A percentile compares a stretch with the other conserved stretches of the same genome.
These are phyloP conservation scores for Pelodiscus sinensis DNA, from an alignment of 2,113 vertebrate genomes.

Conservation along the genomic window DNA sequence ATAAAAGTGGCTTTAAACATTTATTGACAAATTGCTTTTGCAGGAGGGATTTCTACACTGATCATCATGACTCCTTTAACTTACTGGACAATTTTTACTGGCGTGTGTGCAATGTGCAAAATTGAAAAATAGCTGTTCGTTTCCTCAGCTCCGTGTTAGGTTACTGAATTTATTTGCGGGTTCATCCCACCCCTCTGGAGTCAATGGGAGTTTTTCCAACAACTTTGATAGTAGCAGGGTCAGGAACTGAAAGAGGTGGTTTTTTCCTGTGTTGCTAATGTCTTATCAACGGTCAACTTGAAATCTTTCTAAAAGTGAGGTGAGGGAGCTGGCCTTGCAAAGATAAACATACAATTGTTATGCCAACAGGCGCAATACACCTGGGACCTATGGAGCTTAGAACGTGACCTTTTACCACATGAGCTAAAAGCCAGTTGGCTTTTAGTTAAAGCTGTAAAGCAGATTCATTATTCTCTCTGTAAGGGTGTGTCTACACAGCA, in stretches of 20 bases:
- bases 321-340: accelerated
- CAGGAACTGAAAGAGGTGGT: neutral
- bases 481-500: too few relatives aligned
- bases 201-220: neutral
- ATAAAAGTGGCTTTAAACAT: neutral
- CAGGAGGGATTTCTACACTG: neutral
- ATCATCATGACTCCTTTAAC: neutral
- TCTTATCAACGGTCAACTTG: neutral
- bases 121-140: neutral
- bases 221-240: neutral
- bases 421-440: too few relatives aligned
- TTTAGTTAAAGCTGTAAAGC: too few relatives aligned
- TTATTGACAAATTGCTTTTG: neutral
- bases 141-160: neutral
- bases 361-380: too few relatives aligned
- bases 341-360: neutral
- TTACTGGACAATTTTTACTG: neutral
- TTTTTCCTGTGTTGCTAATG: neutral
- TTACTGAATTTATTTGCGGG: neutral
- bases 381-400: too few relatives aligned
- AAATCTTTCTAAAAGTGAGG: neutral
- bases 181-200: neutral
- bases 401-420: too few relatives aligned
- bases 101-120: neutral
- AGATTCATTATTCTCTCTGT: too few relatives aligned